Evolutionary conservation across 2,113 vertebrate species (phyloP), one percentile per base, ranked within the genome.

Genomic region (Polypterus bichir): DNA sequence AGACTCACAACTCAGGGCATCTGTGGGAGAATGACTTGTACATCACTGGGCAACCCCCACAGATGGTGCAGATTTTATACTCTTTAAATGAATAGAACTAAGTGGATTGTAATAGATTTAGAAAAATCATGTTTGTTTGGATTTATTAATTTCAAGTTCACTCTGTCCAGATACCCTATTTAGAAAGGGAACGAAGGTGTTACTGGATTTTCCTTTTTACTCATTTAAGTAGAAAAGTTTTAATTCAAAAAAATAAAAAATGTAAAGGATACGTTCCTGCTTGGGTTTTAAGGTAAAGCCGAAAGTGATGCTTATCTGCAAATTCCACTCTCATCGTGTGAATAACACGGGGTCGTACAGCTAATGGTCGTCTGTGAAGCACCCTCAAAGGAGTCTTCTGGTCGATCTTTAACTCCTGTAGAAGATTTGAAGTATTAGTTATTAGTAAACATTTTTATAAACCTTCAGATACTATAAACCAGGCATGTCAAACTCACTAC

Each of bases 321-420:
- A 83, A 91, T 65, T 79, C 68, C 0, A 84, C 10, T 46, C 66
- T 84, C 92, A 99, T 97, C 66, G 76, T 89, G 81, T 98, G 94
- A 69, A 98, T 84, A 62, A 89, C 27, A 0, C 96, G 85, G 59
- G 79, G 74, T 1, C 96, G 81, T 44, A 96, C 80, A 0, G 94
- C 95, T 49, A 98, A 71, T 0, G 94, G 89, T 53, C 96, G 79
- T 1, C 96, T 86, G 70, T 98, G 96, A 48, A 97, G 81, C 5
- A 98, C 96, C 47, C 96, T 79, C 1, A 99, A 81, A 0, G 96
- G 96, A 0, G 95, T 99, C 74, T 94, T 99, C 87, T 99, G 96
- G 54, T 91, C 85, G 3, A 98, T 81, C 48, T 82, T 90, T 57
- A 98, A 68, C 49, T 97, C 93, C 95, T 98, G 68, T 46, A 61